These are phyloP conservation scores for Urocolius indicus DNA, from an alignment of 2,113 vertebrate species.

Conservation along the genomic window DNA sequence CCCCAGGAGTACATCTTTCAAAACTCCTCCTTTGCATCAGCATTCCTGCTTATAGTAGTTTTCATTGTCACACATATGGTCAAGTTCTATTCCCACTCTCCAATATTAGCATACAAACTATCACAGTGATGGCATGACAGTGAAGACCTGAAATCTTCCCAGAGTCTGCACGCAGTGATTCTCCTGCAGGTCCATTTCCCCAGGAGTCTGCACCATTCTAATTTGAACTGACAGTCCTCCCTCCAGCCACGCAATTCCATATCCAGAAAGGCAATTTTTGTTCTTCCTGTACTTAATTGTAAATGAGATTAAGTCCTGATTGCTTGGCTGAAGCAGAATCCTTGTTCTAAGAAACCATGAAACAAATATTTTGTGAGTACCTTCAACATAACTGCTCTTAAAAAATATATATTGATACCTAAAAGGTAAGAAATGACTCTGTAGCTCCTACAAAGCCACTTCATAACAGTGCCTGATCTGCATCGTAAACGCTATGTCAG, in stretches of 20 bases:
- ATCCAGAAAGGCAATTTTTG: background rate
- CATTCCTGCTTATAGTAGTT: background rate
- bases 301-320: background rate
- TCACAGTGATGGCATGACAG: background rate
- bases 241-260: background rate
- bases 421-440: background rate
- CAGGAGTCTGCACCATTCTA: background rate
- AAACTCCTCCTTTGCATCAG: background rate
- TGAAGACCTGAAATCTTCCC: background rate
- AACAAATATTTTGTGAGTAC: background rate
- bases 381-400: background rate
- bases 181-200: background rate
- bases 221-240: background rate
- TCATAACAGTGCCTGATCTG: background rate
- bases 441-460: background rate
- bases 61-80: background rate
- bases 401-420: background rate
- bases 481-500: background rate
- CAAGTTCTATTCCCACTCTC: background rate
- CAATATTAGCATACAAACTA: background rate
- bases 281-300: background rate
- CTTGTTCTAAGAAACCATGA: background rate
- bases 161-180: fast-evolving
- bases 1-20: background rate
- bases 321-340: background rate